Percentiles rank a stretch among this genome's conserved stretches.
Conservation (phyloP, 2,113 vertebrate species). For the Pollachius pollachius region DNA sequence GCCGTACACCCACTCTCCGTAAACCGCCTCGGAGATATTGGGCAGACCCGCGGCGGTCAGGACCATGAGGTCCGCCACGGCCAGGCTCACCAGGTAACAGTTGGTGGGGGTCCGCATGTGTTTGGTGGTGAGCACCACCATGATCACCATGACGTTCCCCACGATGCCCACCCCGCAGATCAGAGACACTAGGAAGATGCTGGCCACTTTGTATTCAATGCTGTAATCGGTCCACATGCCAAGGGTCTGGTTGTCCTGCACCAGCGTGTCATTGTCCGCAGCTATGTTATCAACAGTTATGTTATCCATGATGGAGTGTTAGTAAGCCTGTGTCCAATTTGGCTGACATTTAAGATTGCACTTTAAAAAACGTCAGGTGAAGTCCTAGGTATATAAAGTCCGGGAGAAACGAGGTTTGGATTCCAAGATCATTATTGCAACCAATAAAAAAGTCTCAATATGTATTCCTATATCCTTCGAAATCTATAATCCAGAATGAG, state of each 20-base stretch:
- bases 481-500: neutral
- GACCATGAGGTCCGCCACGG: conserved; percentile 92
- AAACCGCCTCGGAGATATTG: conserved; percentile 91
- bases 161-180: conserved; percentile 92
- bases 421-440: conserved; percentile 29
- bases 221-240: conserved; percentile 75
- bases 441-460: no score
- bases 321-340: conserved; percentile 8
- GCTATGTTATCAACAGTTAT: conserved; percentile 53
- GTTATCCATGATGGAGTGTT: conserved; percentile 46
- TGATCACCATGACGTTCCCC: conserved; percentile 95
- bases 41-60: conserved; percentile 92
- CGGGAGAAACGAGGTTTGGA: neutral
- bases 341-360: neutral
- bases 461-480: neutral
- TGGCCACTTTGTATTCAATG: conserved; percentile 86
- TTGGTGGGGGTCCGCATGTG: conserved; percentile 98
- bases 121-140: conserved; percentile 94
- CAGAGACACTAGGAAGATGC: conserved; percentile 83
- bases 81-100: conserved; percentile 96
- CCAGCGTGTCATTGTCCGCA: conserved; percentile 78
- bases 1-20: conserved; percentile 92
- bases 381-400: neutral
- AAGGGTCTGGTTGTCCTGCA: conserved; percentile 77
- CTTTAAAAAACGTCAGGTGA: neutral